Evolutionary conservation across 1,140 invertebrate genomes (phyloP).

Genomic region (Eumaeus atala): DNA sequence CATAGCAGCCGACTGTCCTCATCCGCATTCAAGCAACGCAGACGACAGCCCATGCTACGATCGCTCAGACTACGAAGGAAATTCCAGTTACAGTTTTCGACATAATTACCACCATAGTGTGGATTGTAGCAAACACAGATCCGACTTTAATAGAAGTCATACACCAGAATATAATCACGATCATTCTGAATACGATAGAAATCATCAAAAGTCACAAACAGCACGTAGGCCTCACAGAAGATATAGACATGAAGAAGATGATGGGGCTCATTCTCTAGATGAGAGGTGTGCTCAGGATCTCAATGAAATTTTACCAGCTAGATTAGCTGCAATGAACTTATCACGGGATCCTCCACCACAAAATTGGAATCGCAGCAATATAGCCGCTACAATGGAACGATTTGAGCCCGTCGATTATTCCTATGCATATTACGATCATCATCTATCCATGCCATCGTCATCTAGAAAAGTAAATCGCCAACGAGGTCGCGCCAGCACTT

Average conservation of each 20-base stretch:
- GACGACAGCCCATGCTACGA: constrained; percentile 65
- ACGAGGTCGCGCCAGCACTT: constrained; percentile 60
- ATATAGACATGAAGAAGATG: constrained; percentile 62
- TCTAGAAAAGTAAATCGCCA: constrained; percentile 56
- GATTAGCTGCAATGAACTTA: constrained; percentile 67
- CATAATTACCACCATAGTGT: constrained; percentile 52
- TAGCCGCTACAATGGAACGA: constrained; percentile 77
- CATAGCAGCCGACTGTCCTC: constrained; percentile 64
- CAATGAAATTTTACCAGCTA: constrained; percentile 70
- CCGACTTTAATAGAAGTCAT: constrained; percentile 55
- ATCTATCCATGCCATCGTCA: constrained; percentile 77
- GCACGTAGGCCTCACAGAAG: constrained; percentile 49
- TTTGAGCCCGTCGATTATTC: constrained; percentile 82
- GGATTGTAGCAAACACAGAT: constrained; percentile 53
- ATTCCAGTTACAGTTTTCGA: constrained; percentile 56
- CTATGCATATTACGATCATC: constrained; percentile 85
- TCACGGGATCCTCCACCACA: constrained; percentile 61
- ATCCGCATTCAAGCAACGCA: constrained; percentile 54
- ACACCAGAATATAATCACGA: constrained; percentile 61
- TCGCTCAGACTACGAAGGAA: constrained; percentile 61
- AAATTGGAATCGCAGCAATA: constrained; percentile 75
- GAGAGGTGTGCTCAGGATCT: constrained; percentile 69
- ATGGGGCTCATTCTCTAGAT: constrained; percentile 68
- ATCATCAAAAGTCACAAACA: constrained; percentile 51
- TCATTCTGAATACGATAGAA: constrained; percentile 56